Conservation (phyloP, 2,113 vertebrate species). For the Aldabrachelys gigantea region DNA sequence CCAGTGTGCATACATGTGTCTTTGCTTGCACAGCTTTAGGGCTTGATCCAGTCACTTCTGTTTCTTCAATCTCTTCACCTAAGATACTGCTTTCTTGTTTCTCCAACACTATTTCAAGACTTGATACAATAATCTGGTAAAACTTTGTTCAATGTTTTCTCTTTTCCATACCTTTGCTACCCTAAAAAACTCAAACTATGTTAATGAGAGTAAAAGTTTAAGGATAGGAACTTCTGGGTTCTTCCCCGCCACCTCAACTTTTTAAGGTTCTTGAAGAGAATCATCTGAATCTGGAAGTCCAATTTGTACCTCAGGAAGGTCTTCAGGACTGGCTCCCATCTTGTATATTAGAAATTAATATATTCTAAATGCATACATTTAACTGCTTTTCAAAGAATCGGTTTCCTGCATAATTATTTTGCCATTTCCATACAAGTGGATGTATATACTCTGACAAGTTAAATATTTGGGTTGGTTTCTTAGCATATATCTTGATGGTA, state of each 20-base stretch:
- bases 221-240: not conserved
- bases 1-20: not conserved
- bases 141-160: not conserved
- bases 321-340: not conserved
- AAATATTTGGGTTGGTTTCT: not conserved
- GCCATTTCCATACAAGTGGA: not conserved
- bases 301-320: not conserved
- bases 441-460: not conserved
- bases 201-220: not conserved
- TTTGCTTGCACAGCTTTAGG: not conserved
- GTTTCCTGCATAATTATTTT: not conserved
- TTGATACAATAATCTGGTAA: not conserved
- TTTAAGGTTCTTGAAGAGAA: not conserved
- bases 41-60: not conserved
- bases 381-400: not conserved
- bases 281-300: not conserved
- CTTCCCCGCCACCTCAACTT: not conserved
- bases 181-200: not conserved
- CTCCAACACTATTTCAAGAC: not conserved
- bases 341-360: not conserved
- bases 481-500: not conserved
- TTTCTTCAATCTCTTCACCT: not conserved
- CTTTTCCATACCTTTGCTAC: not conserved
- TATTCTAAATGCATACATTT: not conserved
- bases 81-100: not conserved